A percentile compares a stretch with the other conserved stretches of the same genome.
Evolutionary conservation across 2,113 vertebrate species (phyloP).

Genomic region (Atherinomorus stipes): DNA sequence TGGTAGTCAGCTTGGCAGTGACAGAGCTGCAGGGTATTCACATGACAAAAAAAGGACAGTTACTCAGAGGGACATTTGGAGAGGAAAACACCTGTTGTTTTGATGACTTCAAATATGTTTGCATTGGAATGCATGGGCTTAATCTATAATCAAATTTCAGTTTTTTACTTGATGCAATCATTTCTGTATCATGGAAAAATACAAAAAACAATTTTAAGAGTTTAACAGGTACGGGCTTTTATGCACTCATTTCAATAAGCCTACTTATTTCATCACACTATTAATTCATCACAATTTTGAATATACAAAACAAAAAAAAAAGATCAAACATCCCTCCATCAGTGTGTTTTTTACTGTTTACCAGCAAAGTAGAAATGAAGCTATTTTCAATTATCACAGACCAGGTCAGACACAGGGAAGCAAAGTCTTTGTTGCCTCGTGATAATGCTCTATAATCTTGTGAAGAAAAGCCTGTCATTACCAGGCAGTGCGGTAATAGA

Average conservation of each 20-base stretch:
- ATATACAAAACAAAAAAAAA: slow-evolving; percentile 62
- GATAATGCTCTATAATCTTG: slow-evolving; percentile 82
- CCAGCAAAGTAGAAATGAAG: slow-evolving; percentile 65
- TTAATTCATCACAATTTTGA: slow-evolving; percentile 33
- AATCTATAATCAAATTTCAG: slow-evolving; percentile 15
- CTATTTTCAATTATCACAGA: slow-evolving; percentile 73
- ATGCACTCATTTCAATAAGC: slow-evolving; percentile 23
- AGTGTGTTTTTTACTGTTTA: slow-evolving; percentile 73
- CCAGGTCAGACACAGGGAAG: slow-evolving; percentile 74
- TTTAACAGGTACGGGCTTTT: slow-evolving; percentile 20
- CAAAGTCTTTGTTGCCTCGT: slow-evolving; percentile 80
- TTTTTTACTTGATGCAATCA: slow-evolving; percentile 19
- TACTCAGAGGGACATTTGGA: slow-evolving; percentile 59
- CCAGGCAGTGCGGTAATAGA: slow-evolving; percentile 80
- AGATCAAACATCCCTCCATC: slow-evolving; percentile 48
- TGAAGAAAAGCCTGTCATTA: slow-evolving; percentile 84
- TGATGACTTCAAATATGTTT: slow-evolving; percentile 63
- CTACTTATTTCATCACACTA: slow-evolving; percentile 71
- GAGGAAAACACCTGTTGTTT: slow-evolving; percentile 74
- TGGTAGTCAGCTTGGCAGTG: slow-evolving; percentile 76
- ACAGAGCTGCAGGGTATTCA: slow-evolving; percentile 65
- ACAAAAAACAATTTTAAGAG: neutral
- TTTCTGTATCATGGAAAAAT: neutral
- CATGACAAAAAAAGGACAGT: slow-evolving; percentile 68
- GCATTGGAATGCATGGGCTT: slow-evolving; percentile 25